phyloP scores from a whole-genome alignment of 2,113 vertebrate species.

The Mesocricetus auratus region DNA sequence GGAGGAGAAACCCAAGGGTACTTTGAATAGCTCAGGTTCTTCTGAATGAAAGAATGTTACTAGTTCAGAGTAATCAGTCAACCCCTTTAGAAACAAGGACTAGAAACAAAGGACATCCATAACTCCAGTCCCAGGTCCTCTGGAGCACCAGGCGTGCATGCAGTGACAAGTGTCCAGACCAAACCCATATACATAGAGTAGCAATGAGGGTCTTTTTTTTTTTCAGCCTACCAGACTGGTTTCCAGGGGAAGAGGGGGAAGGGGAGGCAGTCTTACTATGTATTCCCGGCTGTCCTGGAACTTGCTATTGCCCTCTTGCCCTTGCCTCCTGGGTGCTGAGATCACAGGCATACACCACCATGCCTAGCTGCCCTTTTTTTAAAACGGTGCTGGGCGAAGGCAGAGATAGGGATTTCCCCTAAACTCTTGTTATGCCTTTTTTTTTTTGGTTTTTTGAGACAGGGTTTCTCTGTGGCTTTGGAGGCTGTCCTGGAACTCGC shows the following conservation, averaged over 20 bases:
- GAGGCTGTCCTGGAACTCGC: too few species aligned
- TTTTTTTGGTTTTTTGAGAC: too few species aligned
- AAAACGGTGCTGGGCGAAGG: background rate
- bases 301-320: background rate
- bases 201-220: background rate
- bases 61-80: conserved; percentile 19
- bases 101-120: background rate
- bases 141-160: background rate
- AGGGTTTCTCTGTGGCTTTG: too few species aligned
- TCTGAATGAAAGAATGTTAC: conserved; percentile 35
- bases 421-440: too few species aligned
- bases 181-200: background rate
- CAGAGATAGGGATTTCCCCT: background rate
- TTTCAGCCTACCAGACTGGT: conserved; percentile 33
- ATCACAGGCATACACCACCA: background rate
- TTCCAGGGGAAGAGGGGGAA: background rate
- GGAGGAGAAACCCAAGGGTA: conserved; percentile 22
- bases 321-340: background rate
- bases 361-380: background rate
- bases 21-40: background rate
- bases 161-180: background rate
- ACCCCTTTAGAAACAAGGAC: background rate
- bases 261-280: background rate
- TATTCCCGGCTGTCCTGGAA: background rate
- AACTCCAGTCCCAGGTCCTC: background rate